phyloP scores from a whole-genome alignment of 1,140 invertebrate genomes.

The Drosophila malerkotliana region DNA sequence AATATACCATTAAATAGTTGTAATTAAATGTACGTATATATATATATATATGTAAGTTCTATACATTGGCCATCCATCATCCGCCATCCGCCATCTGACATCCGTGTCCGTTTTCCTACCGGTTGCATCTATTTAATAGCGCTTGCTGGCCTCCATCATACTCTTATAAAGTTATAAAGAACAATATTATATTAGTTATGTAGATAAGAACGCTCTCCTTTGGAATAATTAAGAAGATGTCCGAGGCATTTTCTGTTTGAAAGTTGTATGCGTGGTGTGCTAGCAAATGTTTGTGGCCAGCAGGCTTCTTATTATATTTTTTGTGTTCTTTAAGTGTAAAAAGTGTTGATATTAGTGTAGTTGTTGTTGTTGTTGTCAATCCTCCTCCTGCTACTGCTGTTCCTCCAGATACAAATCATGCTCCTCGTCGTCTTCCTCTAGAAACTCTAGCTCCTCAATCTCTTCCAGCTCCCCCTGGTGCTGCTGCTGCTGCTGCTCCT shows the following conservation, averaged over 20 bases:
- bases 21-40: conserved; percentile 1
- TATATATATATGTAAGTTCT: conserved; percentile 1
- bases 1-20: not conserved
- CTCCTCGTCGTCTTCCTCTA: not conserved
- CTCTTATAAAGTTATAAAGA: not conserved
- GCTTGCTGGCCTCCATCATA: conserved; percentile 2
- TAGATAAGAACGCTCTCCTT: conserved; percentile 3
- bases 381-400: not conserved
- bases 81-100: not conserved
- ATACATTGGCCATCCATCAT: conserved; percentile 1
- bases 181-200: not conserved
- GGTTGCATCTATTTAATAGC: not conserved
- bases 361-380: too few species aligned
- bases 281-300: too few species aligned
- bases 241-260: conserved; percentile 4
- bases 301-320: too few species aligned
- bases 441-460: not conserved
- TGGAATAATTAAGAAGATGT: conserved; percentile 4
- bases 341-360: too few species aligned
- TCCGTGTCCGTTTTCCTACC: not conserved
- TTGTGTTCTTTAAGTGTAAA: not conserved
- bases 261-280: not conserved
- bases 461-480: conserved; percentile 1
- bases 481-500: conserved; percentile 13
- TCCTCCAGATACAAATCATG: not conserved